Evolutionary conservation across 1,140 invertebrate species (phyloP).

Genomic region (Brachionus calyciflorus): DNA sequence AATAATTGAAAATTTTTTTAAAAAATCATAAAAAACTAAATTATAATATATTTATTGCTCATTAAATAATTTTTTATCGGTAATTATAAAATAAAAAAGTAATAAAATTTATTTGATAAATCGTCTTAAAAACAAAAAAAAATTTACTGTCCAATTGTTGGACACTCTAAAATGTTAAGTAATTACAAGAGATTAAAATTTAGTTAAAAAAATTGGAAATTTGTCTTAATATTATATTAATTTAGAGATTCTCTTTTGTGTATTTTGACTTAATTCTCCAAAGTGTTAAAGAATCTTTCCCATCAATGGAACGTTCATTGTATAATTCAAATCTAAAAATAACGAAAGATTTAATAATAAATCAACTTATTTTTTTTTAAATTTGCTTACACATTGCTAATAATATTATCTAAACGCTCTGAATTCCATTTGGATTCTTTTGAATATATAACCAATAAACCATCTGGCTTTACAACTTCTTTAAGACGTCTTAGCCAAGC

Average conservation of each 20-base stretch:
- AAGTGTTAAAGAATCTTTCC: background rate
- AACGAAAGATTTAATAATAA: background rate
- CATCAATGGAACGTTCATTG: background rate
- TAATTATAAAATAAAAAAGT: too few species aligned
- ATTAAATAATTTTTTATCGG: too few species aligned
- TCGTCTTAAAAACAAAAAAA: too few species aligned
- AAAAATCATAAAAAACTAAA: too few species aligned
- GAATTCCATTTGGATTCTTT: background rate
- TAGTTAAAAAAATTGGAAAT: too few species aligned
- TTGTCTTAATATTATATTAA: too few species aligned
- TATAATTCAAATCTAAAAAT: conserved; percentile 1
- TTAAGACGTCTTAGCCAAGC: conserved; percentile 26
- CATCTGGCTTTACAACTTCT: conserved; percentile 18
- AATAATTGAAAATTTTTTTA: too few species aligned
- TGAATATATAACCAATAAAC: conserved; percentile 12
- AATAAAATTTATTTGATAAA: too few species aligned
- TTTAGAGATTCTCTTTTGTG: background rate
- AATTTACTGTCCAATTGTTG: too few species aligned
- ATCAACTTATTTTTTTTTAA: background rate
- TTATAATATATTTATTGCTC: too few species aligned
- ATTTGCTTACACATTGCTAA: background rate
- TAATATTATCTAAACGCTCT: background rate
- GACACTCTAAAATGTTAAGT: too few species aligned
- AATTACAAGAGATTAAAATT: too few species aligned
- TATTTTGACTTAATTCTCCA: background rate